phyloP scores from a whole-genome alignment of 2,888 invertebrate species.

The Lasioglossum malachurum region DNA sequence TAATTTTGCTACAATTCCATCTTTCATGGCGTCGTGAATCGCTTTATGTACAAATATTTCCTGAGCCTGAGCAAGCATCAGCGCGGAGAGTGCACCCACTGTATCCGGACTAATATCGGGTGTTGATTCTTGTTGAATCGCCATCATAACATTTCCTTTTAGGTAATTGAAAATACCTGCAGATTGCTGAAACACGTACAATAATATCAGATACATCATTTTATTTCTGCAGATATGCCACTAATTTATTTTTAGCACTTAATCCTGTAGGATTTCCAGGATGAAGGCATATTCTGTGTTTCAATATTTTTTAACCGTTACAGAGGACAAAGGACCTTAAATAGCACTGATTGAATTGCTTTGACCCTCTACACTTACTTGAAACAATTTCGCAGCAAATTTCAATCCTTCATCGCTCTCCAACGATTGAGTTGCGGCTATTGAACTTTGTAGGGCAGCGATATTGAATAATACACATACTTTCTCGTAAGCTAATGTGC shows the following conservation, averaged over 20 bases:
- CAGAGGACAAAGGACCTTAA: too few species aligned
- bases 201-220: background rate
- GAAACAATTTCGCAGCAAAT: constrained; percentile 95
- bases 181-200: constrained; percentile 88
- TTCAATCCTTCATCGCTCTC: constrained; percentile 98
- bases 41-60: constrained; percentile 99
- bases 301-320: too few species aligned
- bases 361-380: constrained; percentile 86
- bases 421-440: constrained; percentile 93
- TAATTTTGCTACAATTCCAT: constrained; percentile 95
- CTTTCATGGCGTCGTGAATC: constrained; percentile 97
- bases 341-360: background rate
- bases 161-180: constrained; percentile 95
- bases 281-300: too few species aligned
- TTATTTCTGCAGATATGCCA: background rate
- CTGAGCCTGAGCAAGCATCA: constrained; percentile 99
- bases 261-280: too few species aligned
- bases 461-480: constrained; percentile 98
- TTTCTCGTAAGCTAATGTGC: constrained; percentile 96
- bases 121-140: constrained; percentile 97
- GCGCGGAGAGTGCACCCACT: constrained; percentile 92
- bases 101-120: constrained; percentile 98
- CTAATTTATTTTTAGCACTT: too few species aligned
- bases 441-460: constrained; percentile 95
- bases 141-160: constrained; percentile 91